Conservation (phyloP, 2,888 invertebrate species). For the Stenichneumon culpator region DNA sequence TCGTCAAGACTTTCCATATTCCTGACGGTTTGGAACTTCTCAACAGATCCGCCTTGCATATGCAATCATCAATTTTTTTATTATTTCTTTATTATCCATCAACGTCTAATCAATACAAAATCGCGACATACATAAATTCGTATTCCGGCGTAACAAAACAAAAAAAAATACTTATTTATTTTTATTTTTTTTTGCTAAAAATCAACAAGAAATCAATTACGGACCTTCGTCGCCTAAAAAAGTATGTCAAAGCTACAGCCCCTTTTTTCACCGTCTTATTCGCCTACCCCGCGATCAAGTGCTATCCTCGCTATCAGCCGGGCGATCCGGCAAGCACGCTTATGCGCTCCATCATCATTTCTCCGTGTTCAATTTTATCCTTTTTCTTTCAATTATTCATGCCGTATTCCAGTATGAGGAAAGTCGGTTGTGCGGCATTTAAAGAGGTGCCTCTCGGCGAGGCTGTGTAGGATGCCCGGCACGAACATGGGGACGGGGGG, state of each 20-base stretch:
- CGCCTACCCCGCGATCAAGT: neutral
- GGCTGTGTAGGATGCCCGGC: slow-evolving; percentile 11
- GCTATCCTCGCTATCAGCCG: slow-evolving; percentile 33
- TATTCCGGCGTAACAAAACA: too few species aligned
- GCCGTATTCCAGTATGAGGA: slow-evolving; percentile 27
- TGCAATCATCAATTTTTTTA: too few species aligned
- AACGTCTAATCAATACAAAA: too few species aligned
- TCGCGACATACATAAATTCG: too few species aligned
- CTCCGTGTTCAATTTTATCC: neutral
- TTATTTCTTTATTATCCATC: too few species aligned
- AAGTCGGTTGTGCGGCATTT: slow-evolving; percentile 22
- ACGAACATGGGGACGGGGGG: slow-evolving; percentile 16
- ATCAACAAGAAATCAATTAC: too few species aligned
- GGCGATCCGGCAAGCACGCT: slow-evolving; percentile 34
- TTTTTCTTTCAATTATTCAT: slow-evolving; percentile 53
- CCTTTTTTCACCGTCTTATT: neutral
- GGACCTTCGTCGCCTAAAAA: neutral
- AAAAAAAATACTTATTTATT: too few species aligned
- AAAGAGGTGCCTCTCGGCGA: slow-evolving; percentile 32
- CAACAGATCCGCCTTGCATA: too few species aligned
- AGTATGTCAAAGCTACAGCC: neutral
- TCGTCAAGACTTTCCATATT: too few species aligned
- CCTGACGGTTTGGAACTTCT: too few species aligned
- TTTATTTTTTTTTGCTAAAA: too few species aligned
- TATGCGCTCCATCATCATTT: slow-evolving; percentile 54